Percentiles rank a stretch among this genome's conserved stretches.
These are phyloP conservation scores for Corydoras maculifer DNA, from an alignment of 2,113 vertebrate genomes.

Conservation along the genomic window DNA sequence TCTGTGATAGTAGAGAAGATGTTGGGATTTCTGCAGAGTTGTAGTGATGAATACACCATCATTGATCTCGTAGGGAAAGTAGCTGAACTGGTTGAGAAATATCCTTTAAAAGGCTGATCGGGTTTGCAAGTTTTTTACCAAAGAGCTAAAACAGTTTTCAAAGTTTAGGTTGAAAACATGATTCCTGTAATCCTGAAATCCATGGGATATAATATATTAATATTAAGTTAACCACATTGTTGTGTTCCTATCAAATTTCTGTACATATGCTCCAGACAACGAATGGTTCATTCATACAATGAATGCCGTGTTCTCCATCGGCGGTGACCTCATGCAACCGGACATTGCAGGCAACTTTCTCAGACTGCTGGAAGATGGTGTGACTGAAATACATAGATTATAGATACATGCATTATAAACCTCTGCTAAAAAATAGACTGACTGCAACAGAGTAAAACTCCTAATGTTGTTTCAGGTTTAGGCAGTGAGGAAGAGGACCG, in stretches of 20 bases:
- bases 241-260: conserved; percentile 64
- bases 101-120: conserved; percentile 69
- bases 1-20: conserved; percentile 90
- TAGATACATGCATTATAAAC: too few relatives aligned
- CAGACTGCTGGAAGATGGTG: conserved; percentile 84
- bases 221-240: not conserved
- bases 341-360: conserved; percentile 89
- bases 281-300: conserved; percentile 95
- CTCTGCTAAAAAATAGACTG: too few relatives aligned
- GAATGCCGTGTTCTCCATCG: conserved; percentile 86
- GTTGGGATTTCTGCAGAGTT: conserved; percentile 82
- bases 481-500: conserved; percentile 75
- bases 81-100: conserved; percentile 94
- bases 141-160: not conserved
- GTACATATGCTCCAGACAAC: conserved; percentile 86
- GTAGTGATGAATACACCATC: conserved; percentile 82
- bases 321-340: conserved; percentile 81
- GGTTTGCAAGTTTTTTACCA: too few relatives aligned
- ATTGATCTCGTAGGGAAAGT: conserved; percentile 84
- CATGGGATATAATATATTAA: too few relatives aligned
- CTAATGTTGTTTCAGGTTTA: conserved; percentile 59
- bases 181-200: not conserved
- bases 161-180: too few relatives aligned
- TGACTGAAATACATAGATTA: conserved; percentile 29
- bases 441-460: too few relatives aligned